phyloP scores from a whole-genome alignment of 2,113 vertebrate genomes.

The Perca fluviatilis region DNA sequence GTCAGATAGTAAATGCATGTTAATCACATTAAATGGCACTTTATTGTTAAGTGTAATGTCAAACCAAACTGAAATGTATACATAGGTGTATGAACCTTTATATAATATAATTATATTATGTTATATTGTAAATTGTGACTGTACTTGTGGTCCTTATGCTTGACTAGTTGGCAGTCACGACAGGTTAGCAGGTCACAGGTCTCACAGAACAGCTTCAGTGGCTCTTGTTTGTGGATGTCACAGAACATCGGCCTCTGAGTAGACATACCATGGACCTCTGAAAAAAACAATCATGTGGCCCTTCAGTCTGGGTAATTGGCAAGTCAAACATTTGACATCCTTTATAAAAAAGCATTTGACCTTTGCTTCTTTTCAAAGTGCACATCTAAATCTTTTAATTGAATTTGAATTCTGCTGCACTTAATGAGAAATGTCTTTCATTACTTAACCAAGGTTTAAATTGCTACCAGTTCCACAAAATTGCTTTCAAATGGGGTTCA shows the following conservation, averaged over 20 bases:
- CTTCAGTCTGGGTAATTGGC: neutral
- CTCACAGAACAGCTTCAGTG: slow-evolving; percentile 95
- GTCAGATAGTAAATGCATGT: neutral
- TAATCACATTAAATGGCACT: neutral
- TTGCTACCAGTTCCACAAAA: neutral
- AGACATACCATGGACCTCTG: slow-evolving; percentile 89
- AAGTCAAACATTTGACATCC: neutral
- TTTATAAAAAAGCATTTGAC: neutral
- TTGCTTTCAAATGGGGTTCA: neutral
- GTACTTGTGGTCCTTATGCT: slow-evolving; percentile 98
- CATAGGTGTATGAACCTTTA: neutral
- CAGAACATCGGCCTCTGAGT: slow-evolving; percentile 93
- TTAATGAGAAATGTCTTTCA: neutral
- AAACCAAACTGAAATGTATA: neutral
- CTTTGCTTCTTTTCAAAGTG: neutral
- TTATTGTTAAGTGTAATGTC: neutral
- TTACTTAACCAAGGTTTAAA: neutral
- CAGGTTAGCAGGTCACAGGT: slow-evolving; percentile 96
- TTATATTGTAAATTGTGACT: neutral
- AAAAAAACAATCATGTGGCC: slow-evolving; percentile 9
- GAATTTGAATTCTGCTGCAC: neutral
- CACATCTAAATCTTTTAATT: neutral
- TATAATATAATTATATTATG: neutral
- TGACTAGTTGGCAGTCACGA: slow-evolving; percentile 93
- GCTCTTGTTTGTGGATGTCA: slow-evolving; percentile 94